Conservation (phyloP, 2,888 invertebrate genomes). For the Pedicia rivosa region DNA sequence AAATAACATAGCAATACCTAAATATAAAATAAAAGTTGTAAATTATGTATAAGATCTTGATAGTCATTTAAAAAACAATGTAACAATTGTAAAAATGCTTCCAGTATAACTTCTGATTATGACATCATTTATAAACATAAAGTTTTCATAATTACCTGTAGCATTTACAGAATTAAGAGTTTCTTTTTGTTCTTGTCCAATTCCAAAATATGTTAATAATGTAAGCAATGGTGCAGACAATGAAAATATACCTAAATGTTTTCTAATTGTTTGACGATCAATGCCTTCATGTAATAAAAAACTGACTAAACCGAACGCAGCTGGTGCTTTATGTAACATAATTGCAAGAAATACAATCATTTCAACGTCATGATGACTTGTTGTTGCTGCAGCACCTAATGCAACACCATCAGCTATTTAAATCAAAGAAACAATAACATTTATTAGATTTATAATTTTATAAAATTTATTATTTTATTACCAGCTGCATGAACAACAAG, state of each 20-base stretch:
- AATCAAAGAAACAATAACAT: slow-evolving; percentile 5
- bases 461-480: slow-evolving; percentile 22
- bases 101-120: too few relatives aligned
- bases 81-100: too few relatives aligned
- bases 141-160: slow-evolving; percentile 42
- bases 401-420: slow-evolving; percentile 85
- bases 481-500: slow-evolving; percentile 95
- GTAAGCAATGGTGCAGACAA: slow-evolving; percentile 82
- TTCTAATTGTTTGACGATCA: slow-evolving; percentile 67
- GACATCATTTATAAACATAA: too few relatives aligned
- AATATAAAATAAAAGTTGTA: too few relatives aligned
- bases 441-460: too few relatives aligned
- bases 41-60: too few relatives aligned
- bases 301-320: slow-evolving; percentile 96
- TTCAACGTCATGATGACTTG: slow-evolving; percentile 91
- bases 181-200: slow-evolving; percentile 87
- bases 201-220: slow-evolving; percentile 80
- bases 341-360: slow-evolving; percentile 96
- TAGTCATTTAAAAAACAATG: too few relatives aligned
- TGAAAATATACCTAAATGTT: slow-evolving; percentile 84
- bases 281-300: slow-evolving; percentile 90
- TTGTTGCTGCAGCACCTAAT: slow-evolving; percentile 93
- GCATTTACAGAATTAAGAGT: slow-evolving; percentile 77
- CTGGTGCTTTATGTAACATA: slow-evolving; percentile 98
- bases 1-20: slow-evolving; percentile 85